These are phyloP conservation scores for Melospiza georgiana DNA, from an alignment of 2,113 vertebrate species.

Conservation along the genomic window DNA sequence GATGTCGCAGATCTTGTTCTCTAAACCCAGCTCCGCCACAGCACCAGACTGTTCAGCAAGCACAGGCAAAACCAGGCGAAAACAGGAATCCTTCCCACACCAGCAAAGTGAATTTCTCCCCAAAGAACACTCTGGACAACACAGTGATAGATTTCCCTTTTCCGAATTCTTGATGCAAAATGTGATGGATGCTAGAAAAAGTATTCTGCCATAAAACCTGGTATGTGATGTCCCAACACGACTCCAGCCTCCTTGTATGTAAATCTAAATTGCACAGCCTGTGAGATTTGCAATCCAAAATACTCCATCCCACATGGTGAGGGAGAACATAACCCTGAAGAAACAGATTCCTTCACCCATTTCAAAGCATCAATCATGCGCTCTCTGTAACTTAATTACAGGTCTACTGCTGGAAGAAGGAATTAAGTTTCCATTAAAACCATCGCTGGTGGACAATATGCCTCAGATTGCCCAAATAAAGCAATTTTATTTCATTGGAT, in stretches of 20 bases:
- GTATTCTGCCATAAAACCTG: not conserved
- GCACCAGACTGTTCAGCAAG: not conserved
- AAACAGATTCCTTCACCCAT: constrained; percentile 39
- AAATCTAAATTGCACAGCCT: not conserved
- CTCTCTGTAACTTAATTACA: constrained; percentile 42
- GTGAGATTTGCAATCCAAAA: constrained; percentile 30
- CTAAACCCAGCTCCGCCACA: not conserved
- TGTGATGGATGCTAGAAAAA: not conserved
- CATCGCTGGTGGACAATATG: not conserved
- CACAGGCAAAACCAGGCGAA: not conserved
- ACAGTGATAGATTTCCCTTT: not conserved
- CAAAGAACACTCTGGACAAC: not conserved
- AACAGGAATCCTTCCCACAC: not conserved
- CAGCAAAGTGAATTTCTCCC: not conserved
- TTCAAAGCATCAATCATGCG: not conserved
- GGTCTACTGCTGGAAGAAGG: constrained; percentile 14
- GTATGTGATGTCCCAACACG: not conserved
- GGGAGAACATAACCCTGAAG: constrained; percentile 42
- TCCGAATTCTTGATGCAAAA: not conserved
- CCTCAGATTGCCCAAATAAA: constrained; percentile 13
- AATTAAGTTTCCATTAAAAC: constrained; percentile 13
- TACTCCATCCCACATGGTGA: not conserved
- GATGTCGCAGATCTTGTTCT: not conserved
- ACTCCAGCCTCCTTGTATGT: not conserved
- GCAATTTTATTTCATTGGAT: not conserved